phyloP scores from a whole-genome alignment of 2,797 vertebrate species.

The Pampus argenteus region DNA sequence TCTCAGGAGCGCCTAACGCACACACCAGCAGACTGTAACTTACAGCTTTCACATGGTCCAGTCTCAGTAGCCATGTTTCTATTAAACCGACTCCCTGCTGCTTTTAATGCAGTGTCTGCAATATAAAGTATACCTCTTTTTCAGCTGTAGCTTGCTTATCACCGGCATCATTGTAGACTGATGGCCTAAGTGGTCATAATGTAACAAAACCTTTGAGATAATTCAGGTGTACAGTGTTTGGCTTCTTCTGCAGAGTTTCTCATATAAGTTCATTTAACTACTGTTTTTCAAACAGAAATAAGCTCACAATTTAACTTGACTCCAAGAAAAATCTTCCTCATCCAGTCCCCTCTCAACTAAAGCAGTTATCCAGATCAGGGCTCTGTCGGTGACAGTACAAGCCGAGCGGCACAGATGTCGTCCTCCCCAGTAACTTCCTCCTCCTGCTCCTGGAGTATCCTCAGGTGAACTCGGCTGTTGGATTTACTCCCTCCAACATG shows the following conservation, averaged over 20 bases:
- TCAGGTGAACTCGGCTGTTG: neutral
- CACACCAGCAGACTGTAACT: conserved; percentile 46
- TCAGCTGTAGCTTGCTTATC: neutral
- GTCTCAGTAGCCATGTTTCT: conserved; percentile 40
- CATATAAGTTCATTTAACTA: neutral
- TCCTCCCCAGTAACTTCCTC: neutral
- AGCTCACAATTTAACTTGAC: neutral
- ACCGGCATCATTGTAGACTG: neutral
- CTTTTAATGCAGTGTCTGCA: conserved; percentile 27
- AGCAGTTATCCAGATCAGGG: conserved; percentile 6
- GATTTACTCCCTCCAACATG: neutral
- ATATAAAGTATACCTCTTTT: conserved; percentile 13
- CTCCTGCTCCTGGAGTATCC: neutral
- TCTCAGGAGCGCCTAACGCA: conserved; percentile 53
- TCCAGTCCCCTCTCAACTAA: neutral
- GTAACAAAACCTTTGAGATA: neutral
- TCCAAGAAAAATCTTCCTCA: neutral
- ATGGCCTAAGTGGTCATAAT: neutral
- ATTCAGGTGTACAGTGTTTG: neutral
- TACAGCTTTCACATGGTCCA: conserved; percentile 41
- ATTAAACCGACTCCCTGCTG: conserved; percentile 35
- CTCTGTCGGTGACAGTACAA: neutral
- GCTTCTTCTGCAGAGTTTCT: neutral
- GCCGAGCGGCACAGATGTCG: neutral
- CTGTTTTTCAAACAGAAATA: neutral